These are phyloP conservation scores for Enteromius mattozi DNA, from an alignment of 2,797 vertebrate genomes.

Conservation along the genomic window DNA sequence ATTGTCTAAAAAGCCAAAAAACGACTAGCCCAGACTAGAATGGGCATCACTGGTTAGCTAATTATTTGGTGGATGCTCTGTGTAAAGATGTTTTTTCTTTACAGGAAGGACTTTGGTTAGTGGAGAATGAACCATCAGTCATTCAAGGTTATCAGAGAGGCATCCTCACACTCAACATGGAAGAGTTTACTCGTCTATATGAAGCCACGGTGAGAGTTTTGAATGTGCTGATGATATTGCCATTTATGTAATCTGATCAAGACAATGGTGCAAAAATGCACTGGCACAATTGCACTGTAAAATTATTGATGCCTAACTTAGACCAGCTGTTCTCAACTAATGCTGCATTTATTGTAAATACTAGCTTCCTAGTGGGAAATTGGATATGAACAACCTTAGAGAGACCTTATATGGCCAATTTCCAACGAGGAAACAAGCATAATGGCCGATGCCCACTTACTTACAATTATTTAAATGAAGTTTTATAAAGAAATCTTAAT, in stretches of 20 bases:
- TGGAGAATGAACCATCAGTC: constrained; percentile 89
- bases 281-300: no score
- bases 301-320: no score
- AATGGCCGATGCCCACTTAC: no score
- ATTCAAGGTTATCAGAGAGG: constrained; percentile 92
- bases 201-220: constrained; percentile 87
- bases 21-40: not conserved
- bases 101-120: constrained; percentile 96
- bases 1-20: not conserved
- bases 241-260: not conserved
- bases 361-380: no score
- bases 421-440: no score
- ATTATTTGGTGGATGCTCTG: not conserved
- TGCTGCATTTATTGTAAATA: no score
- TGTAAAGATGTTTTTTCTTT: constrained; percentile 34
- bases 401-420: no score
- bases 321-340: no score
- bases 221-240: not conserved
- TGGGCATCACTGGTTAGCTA: no score
- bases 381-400: no score
- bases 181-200: constrained; percentile 92
- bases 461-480: not conserved
- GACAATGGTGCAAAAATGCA: not conserved
- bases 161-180: constrained; percentile 92
- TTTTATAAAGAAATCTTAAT: not conserved